Evolutionary conservation across 2,888 invertebrate genomes (phyloP), one percentile per base, ranked within the genome.

Genomic region (Eudasyphora cyanicolor): DNA sequence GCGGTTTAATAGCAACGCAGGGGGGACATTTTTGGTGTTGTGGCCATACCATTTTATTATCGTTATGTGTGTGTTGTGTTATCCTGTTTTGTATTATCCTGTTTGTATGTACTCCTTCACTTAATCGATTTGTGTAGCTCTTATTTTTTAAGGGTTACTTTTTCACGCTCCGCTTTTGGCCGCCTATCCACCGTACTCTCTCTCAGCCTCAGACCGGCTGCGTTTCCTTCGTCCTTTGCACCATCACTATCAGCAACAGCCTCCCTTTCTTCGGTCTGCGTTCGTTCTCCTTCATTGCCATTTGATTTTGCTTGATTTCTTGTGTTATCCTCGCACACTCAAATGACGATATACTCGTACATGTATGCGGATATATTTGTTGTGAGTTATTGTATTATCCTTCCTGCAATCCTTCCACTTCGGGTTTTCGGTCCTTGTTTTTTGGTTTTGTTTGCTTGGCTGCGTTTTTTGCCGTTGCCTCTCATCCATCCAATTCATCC

Each of bases 121-220:
- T 85, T 85, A 85, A 86, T 85, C 85, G 85, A 85, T 86, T 82
- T 78, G 79, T 75, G 49, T 79, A 82, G 79, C 79, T 81, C 12
- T 82, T 77, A 82, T 82, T 84, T 80, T 86, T 86, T 85, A 86
- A 85, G 87, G 87, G 86, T 87, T 84, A 86, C 69, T 87, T 85
- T n/a, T 85, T 80, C 21, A 24, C 62, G 51, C 45, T 21, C 49
- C 57, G 71, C 45, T 54, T 4, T 64, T 77, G 29, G 19, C 29
- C 60, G 19, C 19, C 3, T 76, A 19, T 60, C 19, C 70, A 51
- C 29, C 70, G 54, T 60, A 29, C 57, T 57, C 14, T 51, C 14
- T 27, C 57, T 24, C n/a, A 8, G 32, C 45, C 45, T 45, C 45
- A n/a, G n/a, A 2, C 12, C n/a, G 4, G n/a, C n/a, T n/a, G 12